A percentile compares a stretch with the other conserved stretches of the same genome.
phyloP scores from a whole-genome alignment of 2,797 vertebrate species.

The Meda fulgida region DNA sequence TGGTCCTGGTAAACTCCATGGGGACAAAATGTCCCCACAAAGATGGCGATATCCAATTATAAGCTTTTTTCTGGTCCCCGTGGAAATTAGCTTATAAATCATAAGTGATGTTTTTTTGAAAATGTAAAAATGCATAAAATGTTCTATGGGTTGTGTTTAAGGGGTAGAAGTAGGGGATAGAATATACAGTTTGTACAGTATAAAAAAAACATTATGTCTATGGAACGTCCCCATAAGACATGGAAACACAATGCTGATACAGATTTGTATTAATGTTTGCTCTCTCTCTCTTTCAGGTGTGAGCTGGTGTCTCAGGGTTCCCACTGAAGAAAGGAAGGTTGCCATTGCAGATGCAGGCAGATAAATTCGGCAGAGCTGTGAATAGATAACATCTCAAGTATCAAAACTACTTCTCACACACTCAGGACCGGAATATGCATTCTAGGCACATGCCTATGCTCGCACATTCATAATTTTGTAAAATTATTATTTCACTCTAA shows the following conservation, averaged over 20 bases:
- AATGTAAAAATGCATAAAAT: neutral
- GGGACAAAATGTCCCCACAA: too few species aligned
- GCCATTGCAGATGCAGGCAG: neutral
- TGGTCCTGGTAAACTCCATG: neutral
- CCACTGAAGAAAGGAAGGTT: neutral
- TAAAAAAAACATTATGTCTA: neutral
- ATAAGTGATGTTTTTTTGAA: neutral
- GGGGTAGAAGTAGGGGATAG: neutral
- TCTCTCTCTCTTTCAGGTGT: neutral
- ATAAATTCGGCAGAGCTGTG: neutral
- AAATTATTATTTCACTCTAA: too few species aligned
- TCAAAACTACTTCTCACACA: neutral
- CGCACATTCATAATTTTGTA: too few species aligned
- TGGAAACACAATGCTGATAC: too few species aligned
- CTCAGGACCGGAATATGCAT: too few species aligned
- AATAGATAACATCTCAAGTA: neutral
- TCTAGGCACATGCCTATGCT: too few species aligned
- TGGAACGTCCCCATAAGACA: neutral
- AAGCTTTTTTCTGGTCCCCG: too few species aligned
- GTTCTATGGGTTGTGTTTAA: neutral
- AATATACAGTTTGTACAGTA: neutral
- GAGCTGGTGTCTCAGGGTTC: neutral
- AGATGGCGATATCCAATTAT: too few species aligned
- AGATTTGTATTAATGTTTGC: neutral
- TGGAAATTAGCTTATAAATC: neutral